These are phyloP conservation scores for Ictidomys tridecemlineatus DNA, from an alignment of 2,113 vertebrate genomes.

Conservation along the genomic window DNA sequence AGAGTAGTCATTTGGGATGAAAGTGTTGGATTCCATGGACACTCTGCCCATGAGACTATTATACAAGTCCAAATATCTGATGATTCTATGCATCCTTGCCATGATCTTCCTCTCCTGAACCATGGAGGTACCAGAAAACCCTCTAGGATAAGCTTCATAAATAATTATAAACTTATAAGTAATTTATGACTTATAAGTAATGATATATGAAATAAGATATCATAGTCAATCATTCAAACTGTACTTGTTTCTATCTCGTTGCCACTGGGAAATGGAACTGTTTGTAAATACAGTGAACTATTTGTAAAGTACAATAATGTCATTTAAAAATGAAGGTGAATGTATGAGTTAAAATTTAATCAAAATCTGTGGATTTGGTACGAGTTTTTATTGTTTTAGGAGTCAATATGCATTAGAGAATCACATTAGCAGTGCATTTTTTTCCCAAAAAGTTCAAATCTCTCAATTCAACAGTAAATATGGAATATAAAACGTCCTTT, in stretches of 20 bases:
- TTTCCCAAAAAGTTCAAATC: neutral
- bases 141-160: neutral
- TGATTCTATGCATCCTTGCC: neutral
- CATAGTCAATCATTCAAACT: neutral
- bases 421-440: neutral
- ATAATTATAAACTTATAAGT: slow-evolving; percentile 4
- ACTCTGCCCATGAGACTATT: neutral
- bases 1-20: neutral
- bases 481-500: slow-evolving; percentile 31
- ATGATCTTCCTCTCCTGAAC: neutral
- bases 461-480: neutral
- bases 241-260: neutral
- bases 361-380: neutral
- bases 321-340: slow-evolving; percentile 31
- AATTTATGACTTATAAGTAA: slow-evolving; percentile 8
- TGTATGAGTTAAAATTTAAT: neutral
- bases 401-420: neutral
- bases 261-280: neutral
- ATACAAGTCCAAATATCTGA: neutral
- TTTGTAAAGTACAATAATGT: neutral
- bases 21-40: neutral
- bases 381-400: neutral
- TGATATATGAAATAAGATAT: neutral
- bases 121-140: neutral
- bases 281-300: neutral